These are phyloP conservation scores for Pterois miles DNA, from an alignment of 2,797 vertebrate species.

Conservation along the genomic window DNA sequence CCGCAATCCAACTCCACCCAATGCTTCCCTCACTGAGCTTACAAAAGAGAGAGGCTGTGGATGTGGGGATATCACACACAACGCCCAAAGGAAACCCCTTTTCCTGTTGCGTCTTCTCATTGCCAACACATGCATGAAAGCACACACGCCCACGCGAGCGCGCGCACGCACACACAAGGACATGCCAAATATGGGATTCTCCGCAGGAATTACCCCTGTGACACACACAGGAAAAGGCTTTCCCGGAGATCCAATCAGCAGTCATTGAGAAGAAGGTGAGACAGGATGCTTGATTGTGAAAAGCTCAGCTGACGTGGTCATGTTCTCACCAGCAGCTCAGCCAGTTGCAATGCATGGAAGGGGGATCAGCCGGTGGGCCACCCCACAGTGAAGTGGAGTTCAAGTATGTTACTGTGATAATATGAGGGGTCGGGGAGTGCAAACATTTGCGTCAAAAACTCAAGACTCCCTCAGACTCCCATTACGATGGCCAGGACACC, in stretches of 20 bases:
- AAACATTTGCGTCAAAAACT: slow-evolving; percentile 18
- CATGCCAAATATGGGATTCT: slow-evolving; percentile 27
- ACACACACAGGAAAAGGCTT: slow-evolving; percentile 48
- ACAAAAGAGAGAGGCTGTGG: slow-evolving; percentile 1
- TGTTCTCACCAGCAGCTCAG: slow-evolving; percentile 40
- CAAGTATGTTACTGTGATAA: slow-evolving; percentile 52
- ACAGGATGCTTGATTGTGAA: slow-evolving; percentile 29
- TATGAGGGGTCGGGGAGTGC: slow-evolving; percentile 26
- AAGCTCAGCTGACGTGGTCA: slow-evolving; percentile 16
- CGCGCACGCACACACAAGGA: slow-evolving; percentile 4
- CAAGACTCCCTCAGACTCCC: slow-evolving; percentile 3
- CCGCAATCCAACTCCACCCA: slow-evolving; percentile 54
- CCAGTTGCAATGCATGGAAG: not conserved
- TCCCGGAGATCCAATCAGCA: slow-evolving; percentile 38
- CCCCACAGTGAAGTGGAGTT: slow-evolving; percentile 20
- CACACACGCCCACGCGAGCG: not conserved
- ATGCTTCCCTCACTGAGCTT: slow-evolving; percentile 44
- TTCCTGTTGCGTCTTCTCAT: slow-evolving; percentile 54
- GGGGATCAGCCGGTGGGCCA: slow-evolving; percentile 17
- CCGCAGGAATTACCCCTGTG: slow-evolving; percentile 29
- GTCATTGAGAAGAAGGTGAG: slow-evolving; percentile 37
- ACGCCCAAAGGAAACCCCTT: slow-evolving; percentile 64
- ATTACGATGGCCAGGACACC: not conserved
- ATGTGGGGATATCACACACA: slow-evolving; percentile 33
- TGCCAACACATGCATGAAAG: slow-evolving; percentile 13